phyloP scores from a whole-genome alignment of 1,140 invertebrate species.

The Eupristina koningsbergeri region DNA sequence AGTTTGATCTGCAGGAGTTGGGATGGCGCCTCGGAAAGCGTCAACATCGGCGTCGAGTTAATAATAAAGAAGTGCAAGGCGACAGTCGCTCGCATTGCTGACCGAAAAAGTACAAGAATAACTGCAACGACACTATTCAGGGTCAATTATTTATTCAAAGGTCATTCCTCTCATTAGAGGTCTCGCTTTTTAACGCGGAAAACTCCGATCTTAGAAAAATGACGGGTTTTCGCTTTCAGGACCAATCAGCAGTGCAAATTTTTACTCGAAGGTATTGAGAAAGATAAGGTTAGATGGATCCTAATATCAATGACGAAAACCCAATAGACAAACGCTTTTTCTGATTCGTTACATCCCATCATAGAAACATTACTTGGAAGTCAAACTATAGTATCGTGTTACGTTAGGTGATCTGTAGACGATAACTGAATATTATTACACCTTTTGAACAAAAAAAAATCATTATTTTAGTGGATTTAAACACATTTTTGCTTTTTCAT shows the following conservation, averaged over 20 bases:
- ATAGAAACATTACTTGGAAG: background rate
- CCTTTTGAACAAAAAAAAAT: no score
- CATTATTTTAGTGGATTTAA: no score
- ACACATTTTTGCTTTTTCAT: no score
- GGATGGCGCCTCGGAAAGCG: background rate
- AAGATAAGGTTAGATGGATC: no score
- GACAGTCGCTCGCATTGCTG: background rate
- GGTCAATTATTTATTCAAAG: conserved; percentile 44
- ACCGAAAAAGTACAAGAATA: conserved; percentile 37
- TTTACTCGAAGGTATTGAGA: no score
- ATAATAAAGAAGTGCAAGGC: conserved; percentile 15
- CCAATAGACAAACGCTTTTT: background rate
- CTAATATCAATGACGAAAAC: no score
- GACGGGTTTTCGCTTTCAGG: conserved; percentile 30
- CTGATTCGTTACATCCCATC: background rate
- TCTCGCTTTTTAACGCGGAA: background rate
- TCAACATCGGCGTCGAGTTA: background rate
- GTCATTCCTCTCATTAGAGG: conserved; percentile 35
- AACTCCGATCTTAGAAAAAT: background rate
- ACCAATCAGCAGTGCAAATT: no score
- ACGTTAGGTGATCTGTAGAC: background rate
- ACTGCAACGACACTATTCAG: background rate
- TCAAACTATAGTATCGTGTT: no score
- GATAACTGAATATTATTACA: no score
- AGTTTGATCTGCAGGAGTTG: no score